Conservation (phyloP, 2,113 vertebrate species). For the Miniopterus natalensis region DNA sequence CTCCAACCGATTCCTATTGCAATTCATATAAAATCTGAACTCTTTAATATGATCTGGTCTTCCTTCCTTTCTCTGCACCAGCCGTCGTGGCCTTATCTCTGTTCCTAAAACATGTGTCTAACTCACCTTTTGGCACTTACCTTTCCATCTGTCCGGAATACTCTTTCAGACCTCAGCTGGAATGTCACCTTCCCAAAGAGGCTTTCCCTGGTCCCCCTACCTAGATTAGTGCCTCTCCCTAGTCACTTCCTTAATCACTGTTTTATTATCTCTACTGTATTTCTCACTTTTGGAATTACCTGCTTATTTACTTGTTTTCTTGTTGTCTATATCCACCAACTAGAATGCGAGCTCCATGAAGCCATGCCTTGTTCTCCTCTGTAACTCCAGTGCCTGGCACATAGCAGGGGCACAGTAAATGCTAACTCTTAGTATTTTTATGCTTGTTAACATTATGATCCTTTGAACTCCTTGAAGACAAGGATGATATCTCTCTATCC, state of each 20-base stretch:
- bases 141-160: constrained; percentile 6
- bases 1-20: not conserved
- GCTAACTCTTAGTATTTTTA: not conserved
- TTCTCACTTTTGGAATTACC: not conserved
- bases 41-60: not conserved
- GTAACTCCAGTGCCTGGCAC: constrained; percentile 5
- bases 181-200: constrained; percentile 52
- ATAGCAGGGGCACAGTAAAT: not conserved
- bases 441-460: not conserved
- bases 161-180: constrained; percentile 22
- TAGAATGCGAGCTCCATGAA: not conserved
- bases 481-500: not conserved
- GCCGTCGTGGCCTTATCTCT: constrained; percentile 30
- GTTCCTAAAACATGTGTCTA: not conserved
- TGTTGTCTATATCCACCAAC: not conserved
- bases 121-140: not conserved
- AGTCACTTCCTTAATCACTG: not conserved
- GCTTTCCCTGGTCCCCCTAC: not conserved
- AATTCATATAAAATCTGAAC: constrained; percentile 3
- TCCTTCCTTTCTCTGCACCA: not conserved
- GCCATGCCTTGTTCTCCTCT: constrained; percentile 15
- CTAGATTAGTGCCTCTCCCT: not conserved
- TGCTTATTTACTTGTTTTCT: not conserved
- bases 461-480: constrained; percentile 39
- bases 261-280: constrained; percentile 10